Percentiles rank a stretch among this genome's conserved stretches.
These are phyloP conservation scores for Linyphia triangularis DNA, from an alignment of 2,888 invertebrate genomes.

Conservation along the genomic window DNA sequence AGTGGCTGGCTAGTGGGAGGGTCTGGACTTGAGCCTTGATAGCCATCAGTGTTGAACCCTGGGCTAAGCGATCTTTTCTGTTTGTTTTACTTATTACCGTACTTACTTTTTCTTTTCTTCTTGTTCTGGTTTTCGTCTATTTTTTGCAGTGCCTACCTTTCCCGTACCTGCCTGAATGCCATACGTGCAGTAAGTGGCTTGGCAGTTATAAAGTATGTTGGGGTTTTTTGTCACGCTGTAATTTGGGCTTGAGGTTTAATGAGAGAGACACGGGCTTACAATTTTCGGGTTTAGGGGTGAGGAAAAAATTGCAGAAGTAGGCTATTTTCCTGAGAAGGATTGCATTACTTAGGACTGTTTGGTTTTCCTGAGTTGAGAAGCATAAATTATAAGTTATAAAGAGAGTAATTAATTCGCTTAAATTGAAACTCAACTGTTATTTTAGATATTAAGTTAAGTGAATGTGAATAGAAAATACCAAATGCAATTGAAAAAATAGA, in stretches of 20 bases:
- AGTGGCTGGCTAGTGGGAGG: constrained; percentile 72
- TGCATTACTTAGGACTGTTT: too few species aligned
- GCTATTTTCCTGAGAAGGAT: too few species aligned
- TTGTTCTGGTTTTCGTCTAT: constrained; percentile 26
- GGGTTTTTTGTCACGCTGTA: constrained; percentile 67
- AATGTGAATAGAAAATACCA: too few species aligned
- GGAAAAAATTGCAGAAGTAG: background rate
- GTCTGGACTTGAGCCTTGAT: constrained; percentile 43
- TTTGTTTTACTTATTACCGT: constrained; percentile 68
- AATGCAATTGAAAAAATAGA: too few species aligned
- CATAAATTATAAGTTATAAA: too few species aligned
- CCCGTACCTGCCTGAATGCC: background rate
- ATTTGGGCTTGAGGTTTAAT: constrained; percentile 66
- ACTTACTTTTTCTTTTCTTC: constrained; percentile 30
- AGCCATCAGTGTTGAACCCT: constrained; percentile 67
- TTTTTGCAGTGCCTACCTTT: background rate
- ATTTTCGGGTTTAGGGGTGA: constrained; percentile 45
- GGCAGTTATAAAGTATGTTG: constrained; percentile 71
- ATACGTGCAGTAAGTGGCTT: constrained; percentile 41
- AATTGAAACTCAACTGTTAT: too few species aligned
- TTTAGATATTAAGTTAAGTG: too few species aligned
- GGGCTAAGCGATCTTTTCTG: constrained; percentile 72
- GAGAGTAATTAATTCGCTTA: too few species aligned
- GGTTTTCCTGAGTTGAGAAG: too few species aligned
- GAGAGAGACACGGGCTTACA: constrained; percentile 68